Evolutionary conservation across 2,888 invertebrate genomes (phyloP).

Genomic region (Dryococelus australis): DNA sequence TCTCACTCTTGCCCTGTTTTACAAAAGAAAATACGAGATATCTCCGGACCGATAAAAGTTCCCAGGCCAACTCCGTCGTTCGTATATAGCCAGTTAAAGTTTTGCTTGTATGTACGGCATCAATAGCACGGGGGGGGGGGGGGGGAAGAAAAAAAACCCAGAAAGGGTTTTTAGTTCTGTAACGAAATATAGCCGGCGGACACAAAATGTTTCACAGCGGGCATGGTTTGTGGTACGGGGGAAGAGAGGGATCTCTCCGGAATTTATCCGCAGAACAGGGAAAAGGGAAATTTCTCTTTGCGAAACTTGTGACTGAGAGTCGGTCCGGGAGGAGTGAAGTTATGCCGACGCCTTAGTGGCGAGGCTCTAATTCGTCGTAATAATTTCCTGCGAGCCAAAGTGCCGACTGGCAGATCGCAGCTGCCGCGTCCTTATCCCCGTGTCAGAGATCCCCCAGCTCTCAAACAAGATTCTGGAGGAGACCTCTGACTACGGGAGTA

Average conservation of each 20-base stretch:
- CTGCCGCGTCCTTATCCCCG: no score
- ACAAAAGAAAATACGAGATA: not conserved
- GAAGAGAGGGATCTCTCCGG: not conserved
- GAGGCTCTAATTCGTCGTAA: not conserved
- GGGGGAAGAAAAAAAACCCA: no score
- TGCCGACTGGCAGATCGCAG: not conserved
- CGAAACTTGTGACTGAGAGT: not conserved
- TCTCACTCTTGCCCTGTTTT: not conserved
- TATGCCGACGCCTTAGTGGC: not conserved
- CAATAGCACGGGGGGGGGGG: no score
- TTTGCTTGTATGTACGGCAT: not conserved
- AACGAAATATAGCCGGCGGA: not conserved
- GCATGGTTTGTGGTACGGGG: not conserved
- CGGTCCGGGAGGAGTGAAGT: not conserved
- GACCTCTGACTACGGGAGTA: not conserved
- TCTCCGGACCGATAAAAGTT: not conserved
- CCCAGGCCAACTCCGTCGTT: not conserved
- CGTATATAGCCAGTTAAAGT: not conserved
- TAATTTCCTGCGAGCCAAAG: not conserved
- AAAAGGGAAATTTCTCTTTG: not conserved
- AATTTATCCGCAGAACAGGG: not conserved
- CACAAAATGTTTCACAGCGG: not conserved
- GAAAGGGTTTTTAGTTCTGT: not conserved
- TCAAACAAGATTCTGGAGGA: not conserved
- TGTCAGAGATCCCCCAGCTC: not conserved